Conservation (phyloP, 1,140 invertebrate species). For the Chlorops oryzae region DNA sequence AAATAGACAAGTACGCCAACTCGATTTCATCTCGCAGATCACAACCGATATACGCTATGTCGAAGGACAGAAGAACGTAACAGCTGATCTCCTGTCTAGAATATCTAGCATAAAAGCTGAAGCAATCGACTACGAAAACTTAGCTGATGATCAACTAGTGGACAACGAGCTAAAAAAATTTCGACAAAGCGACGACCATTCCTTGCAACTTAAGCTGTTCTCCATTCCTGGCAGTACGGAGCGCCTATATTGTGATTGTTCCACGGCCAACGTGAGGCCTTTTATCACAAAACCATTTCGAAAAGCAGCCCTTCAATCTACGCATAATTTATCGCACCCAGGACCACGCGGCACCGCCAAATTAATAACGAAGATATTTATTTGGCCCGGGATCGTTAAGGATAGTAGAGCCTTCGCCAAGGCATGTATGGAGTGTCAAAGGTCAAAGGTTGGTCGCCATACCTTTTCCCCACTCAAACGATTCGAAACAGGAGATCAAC, state of each 20-base stretch:
- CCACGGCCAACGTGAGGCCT: neutral
- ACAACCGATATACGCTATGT: constrained; percentile 39
- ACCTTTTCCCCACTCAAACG: neutral
- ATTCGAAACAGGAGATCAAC: neutral
- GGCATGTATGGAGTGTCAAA: neutral
- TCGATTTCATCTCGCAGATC: constrained; percentile 45
- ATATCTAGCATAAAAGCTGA: constrained; percentile 12
- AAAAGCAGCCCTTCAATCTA: neutral
- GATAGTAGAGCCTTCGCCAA: neutral
- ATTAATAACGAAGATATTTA: neutral
- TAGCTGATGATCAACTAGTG: neutral
- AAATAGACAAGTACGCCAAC: constrained; percentile 23
- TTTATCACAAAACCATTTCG: neutral
- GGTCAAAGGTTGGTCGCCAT: neutral
- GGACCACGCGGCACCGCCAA: neutral
- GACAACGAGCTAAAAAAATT: neutral
- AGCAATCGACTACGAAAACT: neutral
- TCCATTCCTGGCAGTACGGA: neutral
- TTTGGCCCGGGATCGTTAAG: neutral
- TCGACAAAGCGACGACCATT: neutral
- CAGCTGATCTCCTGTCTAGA: constrained; percentile 37
- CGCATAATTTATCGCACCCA: neutral
- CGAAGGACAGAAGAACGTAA: constrained; percentile 32
- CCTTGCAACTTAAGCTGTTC: neutral
- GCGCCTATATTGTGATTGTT: neutral